Base-by-base conservation (phyloP, 2,888 invertebrate genomes). In the Amaurobius ferox region DNA sequence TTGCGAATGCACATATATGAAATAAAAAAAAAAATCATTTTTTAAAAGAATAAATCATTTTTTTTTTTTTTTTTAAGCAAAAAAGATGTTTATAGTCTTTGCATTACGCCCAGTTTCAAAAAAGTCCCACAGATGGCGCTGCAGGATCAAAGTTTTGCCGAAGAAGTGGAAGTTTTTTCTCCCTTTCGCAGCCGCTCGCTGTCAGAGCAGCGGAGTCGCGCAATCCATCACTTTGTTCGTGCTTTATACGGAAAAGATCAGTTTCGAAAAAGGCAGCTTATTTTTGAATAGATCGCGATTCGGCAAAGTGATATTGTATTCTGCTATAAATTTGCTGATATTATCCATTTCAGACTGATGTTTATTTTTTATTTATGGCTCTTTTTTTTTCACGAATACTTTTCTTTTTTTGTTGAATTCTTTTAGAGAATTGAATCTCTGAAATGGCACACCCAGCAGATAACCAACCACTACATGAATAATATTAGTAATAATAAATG, bases 271-370 rank as follows among this genome's bases (percentile, higher is more conserved):
- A 78, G 83, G 77, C 77, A 66, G 77, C 71, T 85, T 77, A 77
- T 85, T 81, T 81, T 81, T 81, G 81, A 81, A 81, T 74, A 74
- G 74, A 81, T 81, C 68, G 48, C 73, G 73, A 81, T 74, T 85
- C 83, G 77, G 72, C 77, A 78, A 85, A 85, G 77, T 85, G 83
- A 85, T 85, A 77, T 85, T 76, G 77, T 85, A 85, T 77, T 85
- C 83, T 85, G 66, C 83, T 85, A 77, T 78, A 77, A 85, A 85
- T 85, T 85, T 77, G 77, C 77, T 78, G 83, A 85, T 85, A 64
- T 85, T 66, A 85, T 77, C 71, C 72, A 67, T 77, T 72, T 26
- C 77, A 64, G 72, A 73, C 5, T 26, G 70, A 32, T 29, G 70
- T 35, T 32, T 64, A 66, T 23, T 62, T 74, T 73, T 74, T 32